phyloP scores from a whole-genome alignment of 1,140 invertebrate genomes.

The Reticulitermes speratus region DNA sequence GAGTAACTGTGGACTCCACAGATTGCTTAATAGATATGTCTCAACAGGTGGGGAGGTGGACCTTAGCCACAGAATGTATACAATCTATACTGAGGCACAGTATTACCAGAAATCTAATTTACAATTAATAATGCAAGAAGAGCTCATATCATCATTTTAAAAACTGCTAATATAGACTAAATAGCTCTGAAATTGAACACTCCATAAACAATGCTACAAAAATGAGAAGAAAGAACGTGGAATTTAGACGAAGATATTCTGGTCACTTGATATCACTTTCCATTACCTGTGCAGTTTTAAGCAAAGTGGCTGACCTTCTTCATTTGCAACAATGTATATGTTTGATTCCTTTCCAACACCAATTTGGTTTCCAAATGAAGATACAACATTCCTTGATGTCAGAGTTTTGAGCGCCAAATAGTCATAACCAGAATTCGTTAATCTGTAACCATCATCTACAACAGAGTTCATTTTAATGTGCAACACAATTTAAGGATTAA shows the following conservation, averaged over 20 bases:
- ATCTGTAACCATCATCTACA: slow-evolving; percentile 90
- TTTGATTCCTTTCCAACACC: slow-evolving; percentile 98
- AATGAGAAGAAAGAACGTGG: too few relatives aligned
- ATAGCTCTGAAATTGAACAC: too few relatives aligned
- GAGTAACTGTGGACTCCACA: too few relatives aligned
- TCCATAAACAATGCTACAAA: too few relatives aligned
- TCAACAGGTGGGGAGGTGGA: too few relatives aligned
- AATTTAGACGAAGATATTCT: too few relatives aligned
- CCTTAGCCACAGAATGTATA: not conserved
- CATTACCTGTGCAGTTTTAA: slow-evolving; percentile 85
- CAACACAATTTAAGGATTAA: too few relatives aligned
- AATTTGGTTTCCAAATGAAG: slow-evolving; percentile 96
- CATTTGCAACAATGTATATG: slow-evolving; percentile 84
- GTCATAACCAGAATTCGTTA: slow-evolving; percentile 97
- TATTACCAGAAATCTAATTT: too few relatives aligned
- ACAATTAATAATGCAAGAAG: too few relatives aligned
- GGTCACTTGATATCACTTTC: not conserved
- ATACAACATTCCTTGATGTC: slow-evolving; percentile 71
- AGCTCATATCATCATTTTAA: too few relatives aligned
- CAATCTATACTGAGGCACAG: not conserved
- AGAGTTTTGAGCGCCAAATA: slow-evolving; percentile 92
- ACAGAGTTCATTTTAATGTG: slow-evolving; percentile 34
- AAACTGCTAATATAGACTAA: too few relatives aligned
- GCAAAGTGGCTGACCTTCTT: slow-evolving; percentile 71
- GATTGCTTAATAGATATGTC: too few relatives aligned